Base-by-base conservation (phyloP, 1,140 invertebrate genomes). In the Periplaneta americana region DNA sequence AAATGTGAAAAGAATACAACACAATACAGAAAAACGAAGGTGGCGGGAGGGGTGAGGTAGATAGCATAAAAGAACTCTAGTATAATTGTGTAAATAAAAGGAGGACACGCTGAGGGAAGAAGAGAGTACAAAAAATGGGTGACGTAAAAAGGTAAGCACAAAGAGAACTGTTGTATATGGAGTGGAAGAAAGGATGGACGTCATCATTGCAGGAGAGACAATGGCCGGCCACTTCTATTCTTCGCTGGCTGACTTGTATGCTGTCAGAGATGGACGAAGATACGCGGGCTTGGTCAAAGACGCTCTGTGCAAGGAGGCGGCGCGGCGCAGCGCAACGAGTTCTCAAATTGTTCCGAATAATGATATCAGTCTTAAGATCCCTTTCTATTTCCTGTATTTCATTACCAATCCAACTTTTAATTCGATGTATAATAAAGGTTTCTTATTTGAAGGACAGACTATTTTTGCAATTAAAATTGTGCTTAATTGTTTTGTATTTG, bases 1-100 rank as follows among this genome's bases (percentile, higher is more conserved):
- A 33, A 33, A 77, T 77, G 22, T 77, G 75, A 77, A 77, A 77
- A 77, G 75, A 77, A 77, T 77, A 77, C 48, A 77, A 77, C 75
- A 77, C 75, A 77, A 77, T 77, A 36, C 75, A 77, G 17, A 77
- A 77, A 77, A 36, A 34, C 33, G 35, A 77, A 77, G 33, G 75
- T 36, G 10, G 31, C n/a, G 75, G 10, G 31, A 28, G 75, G 48
- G 22, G 48, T 66, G 48, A 66, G 48, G n/a, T 66, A 77, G 75
- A 77, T 2, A 33, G 33, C 33, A 74, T 80, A 74, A 80, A 80
- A 74, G 79, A 74, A 80, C 79, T 31, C 75, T 74, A 80, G 79
- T 33, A 74, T 80, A 80, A 80, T 80, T 80, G 79, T 80, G 79
- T 80, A 80, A 80, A 80, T 80, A 80, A 80, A 34, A 74, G 35